Evolutionary conservation across 2,797 vertebrate species (phyloP), one percentile per base, ranked within the genome.

Genomic region (Chelmon rostratus): DNA sequence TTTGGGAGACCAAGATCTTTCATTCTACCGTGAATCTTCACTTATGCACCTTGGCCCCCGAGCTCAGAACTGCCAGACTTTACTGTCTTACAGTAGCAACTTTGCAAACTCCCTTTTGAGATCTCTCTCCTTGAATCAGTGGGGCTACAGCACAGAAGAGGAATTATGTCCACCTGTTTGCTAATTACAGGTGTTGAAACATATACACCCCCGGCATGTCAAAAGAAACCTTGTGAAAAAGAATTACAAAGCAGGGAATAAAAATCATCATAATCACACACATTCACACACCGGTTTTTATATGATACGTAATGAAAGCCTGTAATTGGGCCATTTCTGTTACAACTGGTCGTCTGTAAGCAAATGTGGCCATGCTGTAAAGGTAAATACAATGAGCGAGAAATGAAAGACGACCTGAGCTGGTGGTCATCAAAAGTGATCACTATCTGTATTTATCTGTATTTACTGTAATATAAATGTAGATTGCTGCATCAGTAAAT

Each of bases 111-210:
- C 8, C 15, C 8, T 49, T 67, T 31, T 57, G 1, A 37, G 61
- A 18, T 70, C 1, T 80, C 25, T 71, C 19, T 12, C 31, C n/a
- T 59, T 75, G 62, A 79, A 71, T 71, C 37, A 40, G 38, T 40
- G 42, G n/a, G 25, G 10, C 8, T 16, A 31, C 21, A 47, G 31
- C 71, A 25, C 38, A 49, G 44, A 12, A 42, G 44, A 76, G n/a
- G 28, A 73, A 69, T 42, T 35, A 44, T 23, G 57, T 70, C 67
- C 74, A 79, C 47, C 68, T 83, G 64, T 61, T 82, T 56, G 68
- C 12, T 83, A 68, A 82, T 83, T 78, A 72, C 42, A 81, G 61
- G 38, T 56, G 68, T 77, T 80, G 25, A 56, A 78, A 74, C 19
- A 21, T n/a, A 73, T 19, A 62, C 65, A 63, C n/a, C 21, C 19